These are phyloP conservation scores for Anthrax anthrax DNA, from an alignment of 2,888 invertebrate genomes.

Conservation along the genomic window DNA sequence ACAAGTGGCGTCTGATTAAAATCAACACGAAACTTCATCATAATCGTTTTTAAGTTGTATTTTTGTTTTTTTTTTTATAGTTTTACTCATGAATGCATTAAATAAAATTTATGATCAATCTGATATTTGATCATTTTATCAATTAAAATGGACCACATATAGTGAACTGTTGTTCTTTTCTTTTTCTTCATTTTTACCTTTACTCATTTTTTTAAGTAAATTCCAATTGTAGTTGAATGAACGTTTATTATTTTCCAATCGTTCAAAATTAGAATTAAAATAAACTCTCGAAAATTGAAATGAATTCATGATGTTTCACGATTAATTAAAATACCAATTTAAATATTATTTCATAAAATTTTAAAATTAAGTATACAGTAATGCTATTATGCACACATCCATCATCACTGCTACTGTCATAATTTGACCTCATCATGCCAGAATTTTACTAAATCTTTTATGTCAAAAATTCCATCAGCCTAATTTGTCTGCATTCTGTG, in stretches of 20 bases:
- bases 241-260: too few relatives aligned
- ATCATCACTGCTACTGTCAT: conserved; percentile 4
- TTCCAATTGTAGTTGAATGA: too few relatives aligned
- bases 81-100: not conserved
- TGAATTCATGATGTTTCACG: too few relatives aligned
- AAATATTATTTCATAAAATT: too few relatives aligned
- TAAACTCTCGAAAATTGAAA: too few relatives aligned
- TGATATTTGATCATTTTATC: conserved; percentile 6
- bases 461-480: conserved; percentile 6
- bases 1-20: conserved; percentile 7
- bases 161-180: not conserved
- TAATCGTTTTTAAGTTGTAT: not conserved
- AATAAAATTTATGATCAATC: conserved; percentile 3
- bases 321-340: too few relatives aligned
- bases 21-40: conserved; percentile 3
- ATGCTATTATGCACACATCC: conserved; percentile 1
- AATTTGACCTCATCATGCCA: not conserved
- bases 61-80: too few relatives aligned
- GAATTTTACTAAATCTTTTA: not conserved
- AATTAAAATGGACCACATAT: conserved; percentile 4
- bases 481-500: conserved; percentile 8
- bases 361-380: too few relatives aligned
- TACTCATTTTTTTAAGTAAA: too few relatives aligned
- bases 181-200: too few relatives aligned
- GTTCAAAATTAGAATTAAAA: too few relatives aligned